These are phyloP conservation scores for Drosophila subsilvestris DNA, from an alignment of 2,888 invertebrate species.

Conservation along the genomic window DNA sequence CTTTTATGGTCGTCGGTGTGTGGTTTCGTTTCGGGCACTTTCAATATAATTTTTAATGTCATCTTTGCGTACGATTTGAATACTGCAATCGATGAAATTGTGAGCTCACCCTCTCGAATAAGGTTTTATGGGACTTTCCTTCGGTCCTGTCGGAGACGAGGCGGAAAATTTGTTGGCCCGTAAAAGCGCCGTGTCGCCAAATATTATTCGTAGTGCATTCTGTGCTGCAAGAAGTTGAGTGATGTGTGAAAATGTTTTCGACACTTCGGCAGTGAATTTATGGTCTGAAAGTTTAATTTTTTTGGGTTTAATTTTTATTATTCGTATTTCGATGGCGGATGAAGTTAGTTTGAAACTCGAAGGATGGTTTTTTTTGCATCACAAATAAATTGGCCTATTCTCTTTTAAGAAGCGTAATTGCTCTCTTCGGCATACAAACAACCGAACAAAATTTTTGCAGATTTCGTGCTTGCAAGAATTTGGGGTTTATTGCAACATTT, in stretches of 20 bases:
- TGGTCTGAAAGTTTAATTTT: conserved; percentile 10
- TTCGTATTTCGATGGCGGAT: neutral
- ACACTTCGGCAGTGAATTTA: conserved; percentile 49
- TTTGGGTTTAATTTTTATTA: conserved; percentile 6
- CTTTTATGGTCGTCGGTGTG: conserved; percentile 24
- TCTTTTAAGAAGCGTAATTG: no score
- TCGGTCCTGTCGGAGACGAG: conserved; percentile 37
- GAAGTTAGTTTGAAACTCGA: neutral
- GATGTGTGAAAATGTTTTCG: conserved; percentile 63
- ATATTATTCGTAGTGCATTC: conserved; percentile 58
- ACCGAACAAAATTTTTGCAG: no score
- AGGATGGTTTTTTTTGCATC: neutral
- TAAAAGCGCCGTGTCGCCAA: conserved; percentile 63
- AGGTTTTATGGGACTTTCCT: conserved; percentile 31
- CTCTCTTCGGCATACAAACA: no score
- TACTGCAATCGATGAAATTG: conserved; percentile 62
- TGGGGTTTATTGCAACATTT: neutral
- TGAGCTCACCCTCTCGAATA: conserved; percentile 31
- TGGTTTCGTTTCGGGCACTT: conserved; percentile 46
- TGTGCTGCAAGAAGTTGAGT: conserved; percentile 9
- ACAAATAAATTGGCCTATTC: no score
- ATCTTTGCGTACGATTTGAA: conserved; percentile 74
- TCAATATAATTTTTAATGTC: conserved; percentile 64
- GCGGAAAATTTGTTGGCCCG: conserved; percentile 64
- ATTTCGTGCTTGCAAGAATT: no score